A percentile compares a stretch with the other conserved stretches of the same genome.
Conservation (phyloP, 2,113 vertebrate genomes). For the Centropristis striata region DNA sequence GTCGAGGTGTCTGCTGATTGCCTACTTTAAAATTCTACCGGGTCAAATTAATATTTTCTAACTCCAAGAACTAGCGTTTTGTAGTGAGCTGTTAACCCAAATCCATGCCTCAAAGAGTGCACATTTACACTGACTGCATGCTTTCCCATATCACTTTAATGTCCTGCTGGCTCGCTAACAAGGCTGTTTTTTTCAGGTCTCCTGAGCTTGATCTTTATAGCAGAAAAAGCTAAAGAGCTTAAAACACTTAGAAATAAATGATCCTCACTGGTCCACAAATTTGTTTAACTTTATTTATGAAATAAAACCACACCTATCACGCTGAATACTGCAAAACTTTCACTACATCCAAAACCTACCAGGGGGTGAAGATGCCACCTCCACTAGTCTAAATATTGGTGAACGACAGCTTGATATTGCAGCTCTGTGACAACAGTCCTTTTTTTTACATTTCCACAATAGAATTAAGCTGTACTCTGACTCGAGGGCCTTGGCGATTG, state of each 20-base stretch:
- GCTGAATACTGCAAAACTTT: not conserved
- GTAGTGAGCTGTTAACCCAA: too few species aligned
- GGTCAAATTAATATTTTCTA: too few species aligned
- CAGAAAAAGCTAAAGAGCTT: not conserved
- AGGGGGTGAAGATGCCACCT: not conserved
- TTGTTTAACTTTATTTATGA: not conserved
- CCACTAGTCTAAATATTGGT: not conserved
- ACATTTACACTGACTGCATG: too few species aligned
- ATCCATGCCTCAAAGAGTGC: too few species aligned
- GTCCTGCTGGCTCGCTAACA: not conserved
- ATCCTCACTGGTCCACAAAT: not conserved
- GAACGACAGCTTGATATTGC: not conserved
- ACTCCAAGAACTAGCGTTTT: too few species aligned
- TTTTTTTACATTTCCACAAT: not conserved
- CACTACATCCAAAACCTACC: not conserved
- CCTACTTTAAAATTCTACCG: too few species aligned
- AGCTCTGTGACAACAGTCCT: not conserved
- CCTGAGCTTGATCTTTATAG: not conserved
- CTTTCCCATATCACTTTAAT: not conserved
- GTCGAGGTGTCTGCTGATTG: too few species aligned
- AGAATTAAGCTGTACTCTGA: slow-evolving; percentile 4
- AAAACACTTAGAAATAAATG: not conserved
- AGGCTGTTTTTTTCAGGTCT: not conserved
- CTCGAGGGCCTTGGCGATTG: not conserved
- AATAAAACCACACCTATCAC: not conserved